Evolutionary conservation across 2,888 invertebrate species (phyloP), one percentile per base, ranked within the genome.

Genomic region (Brenthis ino): DNA sequence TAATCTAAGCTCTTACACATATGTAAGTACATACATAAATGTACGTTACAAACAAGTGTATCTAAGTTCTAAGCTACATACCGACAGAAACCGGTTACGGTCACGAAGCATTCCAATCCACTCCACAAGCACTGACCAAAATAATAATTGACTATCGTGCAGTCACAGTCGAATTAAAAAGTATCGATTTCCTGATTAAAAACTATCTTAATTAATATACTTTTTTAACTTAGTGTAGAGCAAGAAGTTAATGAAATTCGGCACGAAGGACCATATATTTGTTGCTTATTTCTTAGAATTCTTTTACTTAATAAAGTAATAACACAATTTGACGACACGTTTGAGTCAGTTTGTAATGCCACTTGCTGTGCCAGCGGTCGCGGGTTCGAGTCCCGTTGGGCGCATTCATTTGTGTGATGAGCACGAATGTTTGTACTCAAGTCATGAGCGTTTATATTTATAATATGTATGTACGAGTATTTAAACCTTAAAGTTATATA

Each of bases 91-190:
- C 67, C 56, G 67, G 57, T 64, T 56, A 16, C 43, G 20, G 64
- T 66, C 56, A 43, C 50, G 12, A 60, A 16, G 58, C 64, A 69
- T 69, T 69, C 66, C 68, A 65, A 57, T 67, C 48, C 33, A 61
- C 33, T 56, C 50, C 50, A 14, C 54, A 56, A 61, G 33, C 28
- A 55, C 14, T 56, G 60, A 61, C 48, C 50, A 56, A 61, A 61
- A 61, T 55, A 55, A 54, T 50, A 61, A 61, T 67, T 37, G 33
- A 61, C 1, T 63, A n/a, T 5, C 53, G 3, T 4, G 37, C 37
- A 43, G 37, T 16, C 50, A 57, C 56, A 16, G 48, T 28, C 58
- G 53, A 66, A 13, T 37, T 13, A 58, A 47, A 57, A 48, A 20
- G 20, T 2, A 43, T 24, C 6, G 13, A 56, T 28, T 56, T 47